Evolutionary conservation across 2,113 vertebrate species (phyloP).

Genomic region (Synchiropus splendidus): DNA sequence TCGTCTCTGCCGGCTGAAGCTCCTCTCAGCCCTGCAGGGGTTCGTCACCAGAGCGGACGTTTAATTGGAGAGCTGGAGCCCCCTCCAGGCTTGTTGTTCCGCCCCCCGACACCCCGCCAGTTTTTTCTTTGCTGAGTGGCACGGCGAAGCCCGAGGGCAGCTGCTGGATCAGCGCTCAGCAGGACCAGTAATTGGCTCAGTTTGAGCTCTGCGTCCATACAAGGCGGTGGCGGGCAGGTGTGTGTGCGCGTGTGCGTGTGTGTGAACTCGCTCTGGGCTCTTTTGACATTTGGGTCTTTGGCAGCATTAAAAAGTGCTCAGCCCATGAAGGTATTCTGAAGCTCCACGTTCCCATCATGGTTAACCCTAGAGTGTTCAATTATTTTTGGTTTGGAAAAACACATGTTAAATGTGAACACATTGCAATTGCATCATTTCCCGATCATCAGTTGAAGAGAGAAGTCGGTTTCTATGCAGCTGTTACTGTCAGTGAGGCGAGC

Average conservation of each 20-base stretch:
- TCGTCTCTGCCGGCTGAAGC: not conserved
- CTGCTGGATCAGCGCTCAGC: conserved; percentile 70
- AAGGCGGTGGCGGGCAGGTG: conserved; percentile 48
- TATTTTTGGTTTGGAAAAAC: too few relatives aligned
- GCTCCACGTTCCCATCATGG: too few relatives aligned
- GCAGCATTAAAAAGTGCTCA: conserved; percentile 8
- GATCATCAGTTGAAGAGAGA: too few relatives aligned
- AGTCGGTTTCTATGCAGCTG: too few relatives aligned
- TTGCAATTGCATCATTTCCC: too few relatives aligned
- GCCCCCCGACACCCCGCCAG: conserved; percentile 52
- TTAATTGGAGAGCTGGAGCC: conserved; percentile 61
- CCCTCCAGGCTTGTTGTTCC: conserved; percentile 39
- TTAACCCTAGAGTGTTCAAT: too few relatives aligned
- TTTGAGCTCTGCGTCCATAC: conserved; percentile 68
- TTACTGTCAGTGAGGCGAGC: too few relatives aligned
- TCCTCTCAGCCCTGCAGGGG: conserved; percentile 37
- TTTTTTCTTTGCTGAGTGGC: conserved; percentile 43
- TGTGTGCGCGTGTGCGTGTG: conserved; percentile 36
- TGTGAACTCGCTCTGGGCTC: conserved; percentile 14
- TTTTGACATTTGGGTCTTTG: conserved; percentile 22
- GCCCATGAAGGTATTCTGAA: not conserved
- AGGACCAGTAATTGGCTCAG: conserved; percentile 77
- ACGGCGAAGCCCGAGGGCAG: conserved; percentile 74
- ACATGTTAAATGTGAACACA: too few relatives aligned
- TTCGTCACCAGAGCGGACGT: conserved; percentile 41